Evolutionary conservation across 92 coral and sea anemone genomes (phyloP), one percentile per base, ranked within the genome.

Genomic region (Umimayanthus chanpuru): DNA sequence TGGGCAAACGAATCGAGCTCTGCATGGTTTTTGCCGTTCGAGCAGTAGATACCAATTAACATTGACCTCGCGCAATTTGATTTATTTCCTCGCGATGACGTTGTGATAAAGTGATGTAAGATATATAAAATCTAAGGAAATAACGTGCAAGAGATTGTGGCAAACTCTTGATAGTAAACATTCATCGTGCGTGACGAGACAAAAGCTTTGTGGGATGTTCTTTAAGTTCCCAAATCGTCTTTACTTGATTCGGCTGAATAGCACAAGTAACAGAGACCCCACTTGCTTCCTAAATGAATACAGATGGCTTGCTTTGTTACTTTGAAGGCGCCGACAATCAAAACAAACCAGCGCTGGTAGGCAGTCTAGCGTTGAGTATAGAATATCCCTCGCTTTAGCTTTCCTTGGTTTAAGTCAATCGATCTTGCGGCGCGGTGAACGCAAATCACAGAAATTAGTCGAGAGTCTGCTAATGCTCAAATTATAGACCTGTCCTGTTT

Each of bases 251-350:
- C 26, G 36, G 15, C 32, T 28, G 44, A 26, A 5, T 49, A 23
- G 43, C 61, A n/a, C 32, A n/a, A 47, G 82, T 11, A 28, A 16
- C 36, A 78, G 28, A 70, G 58, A 44, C 87, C 87, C 77, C 87
- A 68, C 87, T 83, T 70, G 66, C 39, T 83, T 49, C 21, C 40
- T 83, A 41, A 83, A 83, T 83, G 87, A 83, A 83, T 83, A 83
- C 87, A 83, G 87, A 68, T 83, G 87, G 26, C 39, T 44, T 68
- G 38, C 56, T 65, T 83, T 70, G 78, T 68, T 49, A 72, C 86
- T 83, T 83, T 83, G 79, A 83, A 68, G 87, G 41, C 36, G 44
- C 87, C 87, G 87, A 83, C 87, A 83, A 83, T 28, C 21, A 83
- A 83, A 83, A 70, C 78, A 83, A 70, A 18, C 39, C 10, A 14